A percentile compares a stretch with the other conserved stretches of the same genome.
Conservation (phyloP, 2,888 invertebrate species). For the Agriotes lineatus region DNA sequence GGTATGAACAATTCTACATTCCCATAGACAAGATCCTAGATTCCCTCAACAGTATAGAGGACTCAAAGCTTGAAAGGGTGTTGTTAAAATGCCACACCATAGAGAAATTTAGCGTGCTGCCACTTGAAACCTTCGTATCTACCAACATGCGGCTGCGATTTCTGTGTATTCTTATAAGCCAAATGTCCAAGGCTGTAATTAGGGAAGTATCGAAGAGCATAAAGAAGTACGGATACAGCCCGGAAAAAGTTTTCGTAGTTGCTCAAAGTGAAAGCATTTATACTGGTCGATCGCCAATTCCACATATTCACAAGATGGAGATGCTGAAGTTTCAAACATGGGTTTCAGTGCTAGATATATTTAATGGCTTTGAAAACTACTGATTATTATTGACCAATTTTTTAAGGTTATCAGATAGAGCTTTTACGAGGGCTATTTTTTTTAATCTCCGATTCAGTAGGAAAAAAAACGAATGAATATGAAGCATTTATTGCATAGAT, state of each 20-base stretch:
- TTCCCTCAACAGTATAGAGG: neutral
- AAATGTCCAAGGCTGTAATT: neutral
- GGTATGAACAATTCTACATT: neutral
- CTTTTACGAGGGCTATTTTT: too few species aligned
- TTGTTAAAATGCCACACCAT: neutral
- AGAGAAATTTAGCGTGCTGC: neutral
- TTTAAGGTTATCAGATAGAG: too few species aligned
- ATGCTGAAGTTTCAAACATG: neutral
- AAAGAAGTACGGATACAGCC: neutral
- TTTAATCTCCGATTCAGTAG: too few species aligned
- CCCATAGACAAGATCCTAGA: neutral
- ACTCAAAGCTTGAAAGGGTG: slow-evolving; percentile 9
- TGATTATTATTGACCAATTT: too few species aligned
- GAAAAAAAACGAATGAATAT: too few species aligned
- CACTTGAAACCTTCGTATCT: neutral
- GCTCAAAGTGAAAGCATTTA: neutral
- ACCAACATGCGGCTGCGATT: slow-evolving; percentile 2
- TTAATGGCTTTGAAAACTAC: slow-evolving; percentile 21
- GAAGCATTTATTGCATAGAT: too few species aligned
- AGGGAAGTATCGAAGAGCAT: neutral
- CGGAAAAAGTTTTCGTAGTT: slow-evolving; percentile 4
- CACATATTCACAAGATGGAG: slow-evolving; percentile 4
- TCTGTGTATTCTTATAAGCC: neutral
- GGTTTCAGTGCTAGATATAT: slow-evolving; percentile 7
- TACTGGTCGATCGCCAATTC: neutral